A percentile compares a stretch with the other conserved stretches of the same genome.
Conservation (phyloP, 2,113 vertebrate genomes). For the Tringa solitaria region DNA sequence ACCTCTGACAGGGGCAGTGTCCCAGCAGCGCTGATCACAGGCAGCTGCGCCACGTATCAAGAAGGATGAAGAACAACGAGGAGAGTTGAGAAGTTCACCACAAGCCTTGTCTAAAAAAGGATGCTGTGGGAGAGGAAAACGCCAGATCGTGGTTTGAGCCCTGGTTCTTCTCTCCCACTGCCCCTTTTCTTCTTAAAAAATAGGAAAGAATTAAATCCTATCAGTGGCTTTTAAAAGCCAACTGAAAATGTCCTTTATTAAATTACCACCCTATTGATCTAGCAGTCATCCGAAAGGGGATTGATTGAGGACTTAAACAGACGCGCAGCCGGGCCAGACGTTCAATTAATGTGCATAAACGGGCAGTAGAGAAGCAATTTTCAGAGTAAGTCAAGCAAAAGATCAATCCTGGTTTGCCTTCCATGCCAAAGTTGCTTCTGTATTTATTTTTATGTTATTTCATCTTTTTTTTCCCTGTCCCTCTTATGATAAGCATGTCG, state of each 20-base stretch:
- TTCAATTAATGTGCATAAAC: slow-evolving; percentile 64
- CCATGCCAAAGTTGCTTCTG: neutral
- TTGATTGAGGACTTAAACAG: slow-evolving; percentile 68
- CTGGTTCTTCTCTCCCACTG: neutral
- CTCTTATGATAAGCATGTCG: neutral
- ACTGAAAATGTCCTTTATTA: slow-evolving; percentile 59
- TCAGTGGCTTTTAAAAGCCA: neutral
- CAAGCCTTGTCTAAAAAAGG: neutral
- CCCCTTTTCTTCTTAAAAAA: neutral
- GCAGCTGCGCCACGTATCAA: fast-evolving
- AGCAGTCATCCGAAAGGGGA: slow-evolving; percentile 6
- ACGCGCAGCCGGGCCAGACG: neutral
- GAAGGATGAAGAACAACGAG: neutral
- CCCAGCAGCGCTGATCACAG: neutral
- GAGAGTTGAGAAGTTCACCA: neutral
- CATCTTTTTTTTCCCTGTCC: neutral
- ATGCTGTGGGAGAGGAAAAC: neutral
- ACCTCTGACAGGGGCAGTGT: neutral
- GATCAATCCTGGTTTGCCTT: slow-evolving; percentile 60
- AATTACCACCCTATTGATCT: slow-evolving; percentile 65
- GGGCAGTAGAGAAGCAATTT: slow-evolving; percentile 65
- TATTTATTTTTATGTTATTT: neutral
- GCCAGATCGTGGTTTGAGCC: neutral
- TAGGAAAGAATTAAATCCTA: neutral
- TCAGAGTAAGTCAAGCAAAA: slow-evolving; percentile 59